Evolutionary conservation across 2,888 invertebrate genomes (phyloP).

Genomic region (Subacronicta megacephala): DNA sequence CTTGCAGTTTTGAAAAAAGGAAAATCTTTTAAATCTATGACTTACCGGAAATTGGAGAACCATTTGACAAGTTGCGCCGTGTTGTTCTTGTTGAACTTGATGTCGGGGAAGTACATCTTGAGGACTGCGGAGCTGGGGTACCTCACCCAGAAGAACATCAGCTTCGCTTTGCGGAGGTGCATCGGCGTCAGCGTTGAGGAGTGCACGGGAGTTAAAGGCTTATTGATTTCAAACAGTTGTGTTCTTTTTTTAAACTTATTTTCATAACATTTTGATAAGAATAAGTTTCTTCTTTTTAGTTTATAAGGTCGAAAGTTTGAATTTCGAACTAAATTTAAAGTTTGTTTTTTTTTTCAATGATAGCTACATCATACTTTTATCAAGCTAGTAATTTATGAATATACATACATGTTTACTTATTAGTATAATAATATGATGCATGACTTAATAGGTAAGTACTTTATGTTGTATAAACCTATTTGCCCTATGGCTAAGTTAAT

Average conservation of each 20-base stretch:
- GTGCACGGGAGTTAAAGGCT: constrained; percentile 95
- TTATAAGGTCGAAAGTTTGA: background rate
- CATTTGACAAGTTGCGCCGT: constrained; percentile 99
- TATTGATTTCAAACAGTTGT: constrained; percentile 48
- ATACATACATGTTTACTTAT: too few species aligned
- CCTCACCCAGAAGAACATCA: constrained; percentile 99
- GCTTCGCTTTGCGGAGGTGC: constrained; percentile 99
- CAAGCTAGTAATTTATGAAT: too few species aligned
- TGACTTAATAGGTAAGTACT: too few species aligned
- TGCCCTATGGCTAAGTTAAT: background rate
- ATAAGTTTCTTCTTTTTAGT: too few species aligned
- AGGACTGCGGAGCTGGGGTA: constrained; percentile 99
- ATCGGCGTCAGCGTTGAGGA: constrained; percentile 99
- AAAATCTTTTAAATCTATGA: constrained; percentile 58
- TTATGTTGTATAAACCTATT: too few species aligned
- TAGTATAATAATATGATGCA: too few species aligned
- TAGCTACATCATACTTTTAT: too few species aligned
- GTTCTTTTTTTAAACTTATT: too few species aligned
- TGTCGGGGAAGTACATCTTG: constrained; percentile 99
- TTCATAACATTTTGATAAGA: too few species aligned
- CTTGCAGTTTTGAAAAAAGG: constrained; percentile 15
- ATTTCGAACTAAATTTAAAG: background rate
- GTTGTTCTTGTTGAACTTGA: constrained; percentile 99
- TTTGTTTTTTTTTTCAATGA: background rate
- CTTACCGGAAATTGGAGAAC: constrained; percentile 99